These are phyloP conservation scores for Percopsis omiscomaycus DNA, from an alignment of 2,797 vertebrate genomes.

Conservation along the genomic window DNA sequence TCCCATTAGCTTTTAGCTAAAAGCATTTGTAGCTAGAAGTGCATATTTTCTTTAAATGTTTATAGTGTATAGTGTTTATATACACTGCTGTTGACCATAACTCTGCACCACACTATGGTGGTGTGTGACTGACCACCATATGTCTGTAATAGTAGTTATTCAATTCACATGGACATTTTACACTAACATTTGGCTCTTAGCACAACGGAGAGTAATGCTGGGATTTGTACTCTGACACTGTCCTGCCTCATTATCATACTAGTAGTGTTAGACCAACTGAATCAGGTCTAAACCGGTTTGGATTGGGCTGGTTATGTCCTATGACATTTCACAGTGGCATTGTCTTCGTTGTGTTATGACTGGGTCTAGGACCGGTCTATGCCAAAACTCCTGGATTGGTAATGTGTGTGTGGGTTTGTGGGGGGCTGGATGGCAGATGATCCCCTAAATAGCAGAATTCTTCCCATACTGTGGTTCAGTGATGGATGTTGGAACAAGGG, in stretches of 20 bases:
- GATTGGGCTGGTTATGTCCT: conserved; percentile 16
- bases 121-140: no score
- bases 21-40: neutral
- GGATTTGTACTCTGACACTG: neutral
- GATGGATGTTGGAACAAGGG: conserved; percentile 57
- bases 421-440: conserved; percentile 52
- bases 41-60: neutral
- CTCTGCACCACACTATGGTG: no score
- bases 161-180: no score
- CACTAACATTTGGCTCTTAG: no score
- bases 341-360: conserved; percentile 48
- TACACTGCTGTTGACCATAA: no score
- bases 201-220: no score
- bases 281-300: conserved; percentile 42
- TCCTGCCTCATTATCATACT: neutral
- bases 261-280: conserved; percentile 3
- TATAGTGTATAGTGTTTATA: no score
- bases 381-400: conserved; percentile 23
- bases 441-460: conserved; percentile 72
- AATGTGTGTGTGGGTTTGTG: conserved; percentile 66
- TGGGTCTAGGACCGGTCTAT: conserved; percentile 31
- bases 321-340: conserved; percentile 40
- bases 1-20: neutral
- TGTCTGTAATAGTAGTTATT: no score
- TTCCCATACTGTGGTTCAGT: conserved; percentile 68